Base-by-base conservation (phyloP, 2,797 vertebrate species). In the Arrhamphus sclerolepis region DNA sequence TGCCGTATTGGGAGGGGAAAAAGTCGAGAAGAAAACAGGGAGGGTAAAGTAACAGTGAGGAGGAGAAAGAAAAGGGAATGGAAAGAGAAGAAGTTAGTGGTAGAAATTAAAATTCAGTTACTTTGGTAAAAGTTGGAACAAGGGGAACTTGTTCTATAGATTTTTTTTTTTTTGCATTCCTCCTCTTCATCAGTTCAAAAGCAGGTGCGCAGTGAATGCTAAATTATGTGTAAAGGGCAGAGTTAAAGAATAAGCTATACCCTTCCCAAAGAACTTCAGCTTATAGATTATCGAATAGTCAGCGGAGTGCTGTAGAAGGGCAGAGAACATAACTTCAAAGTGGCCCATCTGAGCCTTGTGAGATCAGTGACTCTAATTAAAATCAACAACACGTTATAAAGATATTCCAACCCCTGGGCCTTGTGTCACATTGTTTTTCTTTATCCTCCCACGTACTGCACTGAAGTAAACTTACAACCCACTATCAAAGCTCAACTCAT, bases 301-400 rank as follows among this genome's bases (percentile, higher is more conserved):
- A 55, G 7, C 16, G 24, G 61, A 62, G 52, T 17, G n/a, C 38
- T 60, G 53, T n/a, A 39, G 54, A 67, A 14, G 63, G 69, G 53
- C 52, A 39, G 57, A 54, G 14, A 56, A 38, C 67, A 10, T 17
- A 10, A 67, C 72, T 81, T 86, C 54, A 77, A 82, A 81, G 80
- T 73, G 60, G 64, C 72, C 57, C 63, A 13, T 80, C 57, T 66
- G 62, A 78, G 70, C 58, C 42, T 39, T 46, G 63, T 39, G 54
- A 74, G 56, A 82, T 85, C 63, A 66, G 48, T 64, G 8, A 46
- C 46, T 66, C 66, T 79, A 82, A 86, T 85, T 82, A 80, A 81
- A 84, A 75, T 53, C 64, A 56, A 64, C 69, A 75, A 58, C 19
- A 46, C 1, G 1, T 31, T 21, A 52, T 63, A 69, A 61, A 49